These are phyloP conservation scores for Diaphora mendica DNA, from an alignment of 2,888 invertebrate genomes.

Conservation along the genomic window DNA sequence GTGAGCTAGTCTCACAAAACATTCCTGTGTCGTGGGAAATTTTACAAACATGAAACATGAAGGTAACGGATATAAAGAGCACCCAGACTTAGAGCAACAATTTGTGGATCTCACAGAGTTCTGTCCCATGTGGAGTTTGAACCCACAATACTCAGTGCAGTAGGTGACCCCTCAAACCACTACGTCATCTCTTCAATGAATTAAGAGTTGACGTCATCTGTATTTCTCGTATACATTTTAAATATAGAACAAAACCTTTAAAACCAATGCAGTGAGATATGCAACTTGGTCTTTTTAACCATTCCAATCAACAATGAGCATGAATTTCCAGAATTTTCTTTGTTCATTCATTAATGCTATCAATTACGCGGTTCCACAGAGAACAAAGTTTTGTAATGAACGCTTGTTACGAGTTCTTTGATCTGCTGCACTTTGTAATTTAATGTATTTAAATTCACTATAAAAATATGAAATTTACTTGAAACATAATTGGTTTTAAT, in stretches of 20 bases:
- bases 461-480: neutral
- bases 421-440: neutral
- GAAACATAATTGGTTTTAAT: neutral
- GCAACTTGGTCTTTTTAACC: slow-evolving; percentile 18
- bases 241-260: slow-evolving; percentile 22
- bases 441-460: neutral
- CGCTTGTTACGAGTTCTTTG: slow-evolving; percentile 1
- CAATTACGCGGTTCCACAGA: neutral
- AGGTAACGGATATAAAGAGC: no score
- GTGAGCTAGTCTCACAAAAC: no score
- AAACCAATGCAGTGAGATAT: slow-evolving; percentile 27
- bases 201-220: no score
- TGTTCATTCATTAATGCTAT: slow-evolving; percentile 22
- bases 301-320: slow-evolving; percentile 21
- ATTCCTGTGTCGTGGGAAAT: no score
- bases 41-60: no score
- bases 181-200: no score
- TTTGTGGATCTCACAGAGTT: no score
- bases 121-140: no score
- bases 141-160: no score
- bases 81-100: no score
- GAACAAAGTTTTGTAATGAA: slow-evolving; percentile 13
- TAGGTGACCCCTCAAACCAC: no score
- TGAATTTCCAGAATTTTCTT: slow-evolving; percentile 17
- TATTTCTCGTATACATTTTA: slow-evolving; percentile 3